Evolutionary conservation across 2,797 vertebrate genomes (phyloP), one percentile per base, ranked within the genome.

Genomic region (Diceros bicornis): DNA sequence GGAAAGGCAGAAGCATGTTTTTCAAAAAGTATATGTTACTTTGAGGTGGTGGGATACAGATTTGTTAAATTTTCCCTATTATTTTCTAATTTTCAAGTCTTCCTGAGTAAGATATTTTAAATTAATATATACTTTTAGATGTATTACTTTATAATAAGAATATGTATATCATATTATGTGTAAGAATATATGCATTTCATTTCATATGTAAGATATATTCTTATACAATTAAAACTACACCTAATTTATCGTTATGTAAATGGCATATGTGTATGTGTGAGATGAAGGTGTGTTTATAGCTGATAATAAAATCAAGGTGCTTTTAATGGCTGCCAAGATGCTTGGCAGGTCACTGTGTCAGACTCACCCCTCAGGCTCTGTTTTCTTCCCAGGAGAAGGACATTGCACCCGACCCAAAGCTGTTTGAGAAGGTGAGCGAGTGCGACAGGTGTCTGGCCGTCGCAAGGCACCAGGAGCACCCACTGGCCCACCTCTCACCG

Each of bases 341-440:
- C 32, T 1, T 4, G 7, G 25, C n/a, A 23, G 9, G 11, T 41
- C 37, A 23, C 52, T 37, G 18, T 59, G 7, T 91, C 37, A 6
- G 25, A 29, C 78, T 41, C 62, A 84, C 18, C 6, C 4, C 23
- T 4, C 0, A 1, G 23, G 21, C 41, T 66, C 17, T 32, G n/a
- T 92, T 86, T 82, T 27, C 44, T 77, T 97, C 62, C 59, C 97
- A 99, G 99, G 99, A 99, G 98, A 99, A 99, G 95, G 99, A 99
- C 94, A 99, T 99, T 97, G 99, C 99, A 0, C 99, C 99, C 0
- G 99, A 99, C 97, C 99, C 99, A 0, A 99, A 99, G 98, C 99
- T 99, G 89, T 96, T 99, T 47, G 99, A 99, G 97, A 99, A 99
- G 96, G 99, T 99, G 98, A 99, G 99, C 1, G 99, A 99, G 89